Conservation (phyloP, 2,888 invertebrate genomes). For the Platynereis dumerilii region DNA sequence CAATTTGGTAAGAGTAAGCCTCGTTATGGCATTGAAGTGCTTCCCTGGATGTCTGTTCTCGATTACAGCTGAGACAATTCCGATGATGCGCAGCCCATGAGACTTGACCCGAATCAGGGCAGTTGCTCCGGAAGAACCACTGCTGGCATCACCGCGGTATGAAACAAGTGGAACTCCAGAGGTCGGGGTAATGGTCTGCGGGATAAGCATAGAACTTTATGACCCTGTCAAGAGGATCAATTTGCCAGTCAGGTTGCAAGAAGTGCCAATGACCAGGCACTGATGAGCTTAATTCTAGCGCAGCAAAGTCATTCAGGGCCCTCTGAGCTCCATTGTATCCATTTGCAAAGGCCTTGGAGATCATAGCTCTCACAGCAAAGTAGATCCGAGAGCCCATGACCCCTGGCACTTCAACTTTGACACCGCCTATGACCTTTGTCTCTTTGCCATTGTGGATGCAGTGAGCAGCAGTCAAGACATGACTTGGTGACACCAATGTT, state of each 20-base stretch:
- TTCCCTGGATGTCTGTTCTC: slow-evolving; percentile 7
- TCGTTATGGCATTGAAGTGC: slow-evolving; percentile 46
- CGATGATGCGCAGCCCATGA: slow-evolving; percentile 47
- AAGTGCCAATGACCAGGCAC: slow-evolving; percentile 47
- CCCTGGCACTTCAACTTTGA: slow-evolving; percentile 51
- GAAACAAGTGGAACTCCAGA: slow-evolving; percentile 47
- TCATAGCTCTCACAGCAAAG: slow-evolving; percentile 44
- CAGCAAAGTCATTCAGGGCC: slow-evolving; percentile 51
- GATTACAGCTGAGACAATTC: slow-evolving; percentile 44
- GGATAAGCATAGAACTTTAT: slow-evolving; percentile 50
- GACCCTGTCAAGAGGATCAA: slow-evolving; percentile 40
- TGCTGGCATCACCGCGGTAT: slow-evolving; percentile 48
- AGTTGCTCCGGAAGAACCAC: slow-evolving; percentile 54
- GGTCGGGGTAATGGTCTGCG: slow-evolving; percentile 28
- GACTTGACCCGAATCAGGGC: slow-evolving; percentile 44
- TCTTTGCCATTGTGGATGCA: slow-evolving; percentile 52
- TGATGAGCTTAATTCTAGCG: slow-evolving; percentile 46
- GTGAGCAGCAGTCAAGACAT: slow-evolving; percentile 58
- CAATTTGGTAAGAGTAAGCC: slow-evolving; percentile 49
- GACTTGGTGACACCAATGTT: slow-evolving; percentile 48
- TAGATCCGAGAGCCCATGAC: slow-evolving; percentile 45
- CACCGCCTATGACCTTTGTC: slow-evolving; percentile 45
- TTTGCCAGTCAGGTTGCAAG: slow-evolving; percentile 42
- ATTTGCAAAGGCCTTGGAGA: slow-evolving; percentile 40
- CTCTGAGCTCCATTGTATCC: slow-evolving; percentile 27